Evolutionary conservation across 2,888 invertebrate genomes (phyloP).

Genomic region (Julus scandinavius): DNA sequence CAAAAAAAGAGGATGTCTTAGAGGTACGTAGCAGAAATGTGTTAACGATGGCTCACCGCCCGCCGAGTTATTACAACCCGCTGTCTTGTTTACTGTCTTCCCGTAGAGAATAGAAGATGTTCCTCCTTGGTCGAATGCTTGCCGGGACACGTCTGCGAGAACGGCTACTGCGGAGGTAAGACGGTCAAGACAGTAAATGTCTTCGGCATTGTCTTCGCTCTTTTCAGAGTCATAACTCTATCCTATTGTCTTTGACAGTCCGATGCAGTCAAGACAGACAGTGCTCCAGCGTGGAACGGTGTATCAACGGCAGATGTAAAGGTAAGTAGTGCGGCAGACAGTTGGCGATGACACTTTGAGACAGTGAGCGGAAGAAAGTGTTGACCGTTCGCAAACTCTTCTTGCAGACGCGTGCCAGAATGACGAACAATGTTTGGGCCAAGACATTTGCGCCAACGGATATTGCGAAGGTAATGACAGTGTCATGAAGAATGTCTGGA

Average conservation of each 20-base stretch:
- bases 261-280: conserved; percentile 75
- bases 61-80: no score
- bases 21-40: conserved; percentile 37
- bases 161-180: conserved; percentile 60
- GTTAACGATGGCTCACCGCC: no score
- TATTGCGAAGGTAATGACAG: conserved; percentile 56
- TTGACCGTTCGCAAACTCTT: not conserved
- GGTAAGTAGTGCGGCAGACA: conserved; percentile 37
- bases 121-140: conserved; percentile 60
- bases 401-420: conserved; percentile 54
- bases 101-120: conserved; percentile 59
- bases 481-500: not conserved
- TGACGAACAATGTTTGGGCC: conserved; percentile 55
- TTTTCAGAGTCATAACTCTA: no score
- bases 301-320: conserved; percentile 77
- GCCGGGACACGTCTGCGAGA: conserved; percentile 60
- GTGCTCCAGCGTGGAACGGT: conserved; percentile 85
- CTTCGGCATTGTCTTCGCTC: no score
- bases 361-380: no score
- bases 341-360: no score
- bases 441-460: conserved; percentile 56
- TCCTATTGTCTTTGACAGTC: conserved; percentile 40
- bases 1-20: conserved; percentile 51
- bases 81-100: not conserved
- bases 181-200: no score